phyloP scores from a whole-genome alignment of 2,797 vertebrate genomes.

The Ficedula albicollis region DNA sequence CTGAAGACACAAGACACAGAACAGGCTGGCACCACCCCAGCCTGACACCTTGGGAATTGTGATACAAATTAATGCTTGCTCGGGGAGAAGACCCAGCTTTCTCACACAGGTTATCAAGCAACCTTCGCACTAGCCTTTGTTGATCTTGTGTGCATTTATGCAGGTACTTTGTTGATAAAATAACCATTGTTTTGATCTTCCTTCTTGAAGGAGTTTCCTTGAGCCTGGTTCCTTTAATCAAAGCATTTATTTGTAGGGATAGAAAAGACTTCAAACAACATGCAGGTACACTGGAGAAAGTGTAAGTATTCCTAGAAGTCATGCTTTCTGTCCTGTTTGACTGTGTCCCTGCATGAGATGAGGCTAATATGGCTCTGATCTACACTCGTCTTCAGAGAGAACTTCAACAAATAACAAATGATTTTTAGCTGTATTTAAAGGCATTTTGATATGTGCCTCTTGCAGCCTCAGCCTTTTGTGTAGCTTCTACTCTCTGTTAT shows the following conservation, averaged over 20 bases:
- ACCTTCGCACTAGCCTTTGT: not conserved
- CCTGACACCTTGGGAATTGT: not conserved
- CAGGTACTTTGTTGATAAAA: not conserved
- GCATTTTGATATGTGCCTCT: not conserved
- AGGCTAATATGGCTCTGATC: not conserved
- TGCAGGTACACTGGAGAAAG: not conserved
- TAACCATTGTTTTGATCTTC: not conserved
- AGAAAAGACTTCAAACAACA: not conserved
- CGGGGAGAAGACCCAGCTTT: not conserved
- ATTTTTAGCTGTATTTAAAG: not conserved
- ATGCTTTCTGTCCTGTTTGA: not conserved
- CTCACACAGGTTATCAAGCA: not conserved
- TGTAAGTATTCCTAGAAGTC: not conserved
- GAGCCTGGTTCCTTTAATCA: not conserved
- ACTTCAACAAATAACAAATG: not conserved
- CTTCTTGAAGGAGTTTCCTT: not conserved
- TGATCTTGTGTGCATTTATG: not conserved
- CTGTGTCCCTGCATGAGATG: not conserved
- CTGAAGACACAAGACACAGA: not conserved
- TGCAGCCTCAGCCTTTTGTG: not conserved
- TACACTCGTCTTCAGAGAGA: not conserved
- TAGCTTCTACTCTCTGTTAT: not conserved
- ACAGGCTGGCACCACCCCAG: not conserved
- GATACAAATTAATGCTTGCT: not conserved
- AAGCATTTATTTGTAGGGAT: not conserved